These are phyloP conservation scores for Acomys russatus DNA, from an alignment of 2,797 vertebrate species.

Conservation along the genomic window DNA sequence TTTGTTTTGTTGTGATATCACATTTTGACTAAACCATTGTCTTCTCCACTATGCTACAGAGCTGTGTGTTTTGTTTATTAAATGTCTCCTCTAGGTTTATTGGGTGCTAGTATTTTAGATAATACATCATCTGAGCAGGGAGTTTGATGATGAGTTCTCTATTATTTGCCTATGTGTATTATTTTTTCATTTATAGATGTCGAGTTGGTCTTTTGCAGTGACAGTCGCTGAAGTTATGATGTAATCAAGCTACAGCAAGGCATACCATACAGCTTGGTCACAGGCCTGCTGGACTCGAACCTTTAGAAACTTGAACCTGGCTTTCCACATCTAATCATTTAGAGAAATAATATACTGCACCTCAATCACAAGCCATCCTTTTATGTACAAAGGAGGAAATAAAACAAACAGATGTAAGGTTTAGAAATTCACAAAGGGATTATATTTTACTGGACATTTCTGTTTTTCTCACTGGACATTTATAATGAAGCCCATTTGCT, in stretches of 20 bases:
- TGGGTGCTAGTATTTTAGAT: slow-evolving; percentile 6
- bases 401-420: slow-evolving; percentile 8
- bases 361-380: neutral
- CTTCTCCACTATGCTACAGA: neutral
- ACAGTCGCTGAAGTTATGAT: neutral
- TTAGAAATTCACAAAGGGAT: slow-evolving; percentile 55
- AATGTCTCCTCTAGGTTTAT: neutral
- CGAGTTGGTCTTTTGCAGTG: neutral
- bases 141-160: slow-evolving; percentile 25
- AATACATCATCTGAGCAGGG: slow-evolving; percentile 32
- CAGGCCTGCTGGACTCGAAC: neutral
- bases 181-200: neutral
- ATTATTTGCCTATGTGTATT: neutral
- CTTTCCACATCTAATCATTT: slow-evolving; percentile 32
- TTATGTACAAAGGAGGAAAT: slow-evolving; percentile 25
- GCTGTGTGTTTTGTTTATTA: slow-evolving; percentile 5
- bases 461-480: slow-evolving; percentile 4
- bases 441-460: slow-evolving; percentile 55
- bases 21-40: slow-evolving; percentile 35
- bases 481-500: slow-evolving; percentile 44
- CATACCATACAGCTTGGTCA: neutral
- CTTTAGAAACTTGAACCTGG: slow-evolving; percentile 45
- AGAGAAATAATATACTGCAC: neutral
- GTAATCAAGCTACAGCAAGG: neutral
- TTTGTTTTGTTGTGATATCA: slow-evolving; percentile 31